Evolutionary conservation across 2,888 invertebrate genomes (phyloP).

Genomic region (Hyposoter dolosus): DNA sequence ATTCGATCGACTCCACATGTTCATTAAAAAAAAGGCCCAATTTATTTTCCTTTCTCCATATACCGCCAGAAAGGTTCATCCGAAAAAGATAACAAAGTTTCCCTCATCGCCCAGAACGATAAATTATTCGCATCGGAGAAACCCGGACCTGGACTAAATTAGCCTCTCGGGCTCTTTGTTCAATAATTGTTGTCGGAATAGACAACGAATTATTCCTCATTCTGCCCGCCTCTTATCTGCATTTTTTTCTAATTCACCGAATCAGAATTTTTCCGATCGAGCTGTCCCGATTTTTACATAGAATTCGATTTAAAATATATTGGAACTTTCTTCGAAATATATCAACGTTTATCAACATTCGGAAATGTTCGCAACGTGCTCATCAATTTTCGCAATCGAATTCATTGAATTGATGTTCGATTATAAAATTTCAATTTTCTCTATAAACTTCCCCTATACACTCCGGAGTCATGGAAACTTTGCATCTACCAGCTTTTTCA

Average conservation of each 20-base stretch:
- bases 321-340: too few relatives aligned
- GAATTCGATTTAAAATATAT: too few relatives aligned
- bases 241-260: too few relatives aligned
- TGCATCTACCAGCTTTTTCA: background rate
- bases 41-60: background rate
- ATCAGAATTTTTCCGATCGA: too few relatives aligned
- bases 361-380: background rate
- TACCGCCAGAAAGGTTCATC: background rate
- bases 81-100: background rate
- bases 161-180: background rate
- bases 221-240: too few relatives aligned
- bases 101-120: background rate
- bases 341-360: too few relatives aligned
- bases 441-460: too few relatives aligned
- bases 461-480: background rate
- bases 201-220: too few relatives aligned
- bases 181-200: background rate
- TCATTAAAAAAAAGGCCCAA: background rate
- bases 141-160: background rate
- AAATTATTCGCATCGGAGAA: slow-evolving; percentile 1
- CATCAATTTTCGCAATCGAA: background rate
- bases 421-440: too few relatives aligned
- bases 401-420: background rate
- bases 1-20: background rate
- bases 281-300: too few relatives aligned